Percentiles rank a stretch among this genome's conserved stretches.
Conservation (phyloP, 2,888 invertebrate genomes). For the Andricus curvator region DNA sequence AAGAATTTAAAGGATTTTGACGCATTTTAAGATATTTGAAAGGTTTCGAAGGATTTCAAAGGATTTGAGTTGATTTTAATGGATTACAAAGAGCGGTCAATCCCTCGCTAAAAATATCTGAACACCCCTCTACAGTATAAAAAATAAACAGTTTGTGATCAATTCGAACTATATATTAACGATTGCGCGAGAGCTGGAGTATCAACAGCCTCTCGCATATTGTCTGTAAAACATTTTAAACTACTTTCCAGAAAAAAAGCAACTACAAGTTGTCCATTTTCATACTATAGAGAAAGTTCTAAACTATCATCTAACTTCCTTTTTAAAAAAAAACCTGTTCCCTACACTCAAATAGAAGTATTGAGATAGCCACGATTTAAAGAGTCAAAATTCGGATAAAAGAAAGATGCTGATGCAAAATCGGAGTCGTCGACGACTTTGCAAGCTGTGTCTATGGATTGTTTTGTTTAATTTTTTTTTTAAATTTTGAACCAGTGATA, state of each 20-base stretch:
- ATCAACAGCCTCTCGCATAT: slow-evolving; percentile 68
- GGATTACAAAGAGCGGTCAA: too few species aligned
- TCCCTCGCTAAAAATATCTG: not conserved
- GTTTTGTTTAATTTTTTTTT: not conserved
- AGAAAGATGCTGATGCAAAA: slow-evolving; percentile 47
- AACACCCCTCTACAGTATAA: not conserved
- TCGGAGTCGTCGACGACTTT: slow-evolving; percentile 64
- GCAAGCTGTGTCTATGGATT: not conserved
- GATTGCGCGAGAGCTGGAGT: slow-evolving; percentile 71
- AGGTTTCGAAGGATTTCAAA: too few species aligned
- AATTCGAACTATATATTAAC: not conserved
- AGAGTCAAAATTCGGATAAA: slow-evolving; percentile 37
- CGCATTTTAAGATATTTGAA: too few species aligned
- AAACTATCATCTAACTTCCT: slow-evolving; percentile 60
- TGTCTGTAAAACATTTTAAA: slow-evolving; percentile 45
- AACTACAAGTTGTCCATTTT: slow-evolving; percentile 28
- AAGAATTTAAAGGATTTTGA: too few species aligned
- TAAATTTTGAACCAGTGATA: slow-evolving; percentile 10
- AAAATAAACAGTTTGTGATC: not conserved
- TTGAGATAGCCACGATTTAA: slow-evolving; percentile 22
- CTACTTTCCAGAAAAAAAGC: slow-evolving; percentile 46
- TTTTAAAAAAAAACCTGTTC: not conserved
- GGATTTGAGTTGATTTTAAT: too few species aligned
- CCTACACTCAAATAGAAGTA: not conserved
- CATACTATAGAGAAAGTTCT: slow-evolving; percentile 36